Base-by-base conservation (phyloP, 1,140 invertebrate genomes). In the Globodera ellingtonae region DNA sequence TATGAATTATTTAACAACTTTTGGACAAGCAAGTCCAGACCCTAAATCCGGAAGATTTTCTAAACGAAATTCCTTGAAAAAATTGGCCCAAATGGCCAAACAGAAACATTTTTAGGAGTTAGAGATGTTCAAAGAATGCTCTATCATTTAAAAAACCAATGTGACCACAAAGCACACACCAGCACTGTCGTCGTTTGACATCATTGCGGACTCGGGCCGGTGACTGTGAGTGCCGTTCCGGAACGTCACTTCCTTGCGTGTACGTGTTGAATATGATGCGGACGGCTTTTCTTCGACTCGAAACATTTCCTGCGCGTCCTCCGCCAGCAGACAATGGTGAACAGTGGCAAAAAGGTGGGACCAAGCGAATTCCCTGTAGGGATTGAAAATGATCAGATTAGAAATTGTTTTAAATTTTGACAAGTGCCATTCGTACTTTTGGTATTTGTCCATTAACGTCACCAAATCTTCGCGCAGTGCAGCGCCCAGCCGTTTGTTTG, bases 301-400 rank as follows among this genome's bases (percentile, higher is more conserved):
- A 48, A 74, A 74, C 13, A 21, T 56, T 56, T 74, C 50, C 47
- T 72, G 52, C n/a, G 52, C 50, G 7, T 74, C 72, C 52, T 74
- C 72, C 35, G 15, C 21, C 46, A 48, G 59, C n/a, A 70, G 50
- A 50, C 72, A 44, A 81, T 50, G 50, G 62, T 81, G 72, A 44
- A 71, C n/a, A 21, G 67, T 47, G 46, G 10, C 9, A 24, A 78
- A 78, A 6, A 81, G 46, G 44, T 62, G 24, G 13, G 66, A 52
- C 79, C 79, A 81, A 13, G 78, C 46, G 59, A 13, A 81, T 47
- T 56, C 65, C 24, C 79, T 81, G 66, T 69, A 50, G 77, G 77
- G 77, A 81, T 62, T 50, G 13, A 21, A 48, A 48, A 8, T 18
- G 56, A 35, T 35, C 18, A 80, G 59, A 13, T 44, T 8, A 24